Conservation (phyloP, 2,888 invertebrate genomes). For the Hylaea fasciaria region DNA sequence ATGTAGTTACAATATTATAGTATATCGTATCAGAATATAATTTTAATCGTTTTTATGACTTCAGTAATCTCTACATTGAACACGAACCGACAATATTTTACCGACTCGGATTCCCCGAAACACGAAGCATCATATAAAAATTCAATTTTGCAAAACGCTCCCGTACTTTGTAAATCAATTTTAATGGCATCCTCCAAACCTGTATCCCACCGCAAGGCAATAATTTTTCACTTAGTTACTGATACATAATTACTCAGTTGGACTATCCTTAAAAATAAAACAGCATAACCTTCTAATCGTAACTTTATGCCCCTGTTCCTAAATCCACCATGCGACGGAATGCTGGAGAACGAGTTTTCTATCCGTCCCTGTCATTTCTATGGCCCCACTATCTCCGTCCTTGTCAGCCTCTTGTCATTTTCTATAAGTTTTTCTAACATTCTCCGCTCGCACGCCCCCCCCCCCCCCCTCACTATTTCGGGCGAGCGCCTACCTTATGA, state of each 20-base stretch:
- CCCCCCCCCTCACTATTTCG: conserved; percentile 76
- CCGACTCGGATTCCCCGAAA: conserved; percentile 23
- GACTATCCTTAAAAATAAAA: conserved; percentile 78
- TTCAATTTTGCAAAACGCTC: conserved; percentile 47
- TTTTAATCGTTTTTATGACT: conserved; percentile 1
- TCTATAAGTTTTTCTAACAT: conserved; percentile 85
- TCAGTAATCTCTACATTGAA: conserved; percentile 14
- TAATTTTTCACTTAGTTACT: conserved; percentile 64
- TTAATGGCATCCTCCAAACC: conserved; percentile 51
- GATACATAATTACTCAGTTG: conserved; percentile 65
- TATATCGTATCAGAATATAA: too few relatives aligned
- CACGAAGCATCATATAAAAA: conserved; percentile 35
- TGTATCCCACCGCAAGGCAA: conserved; percentile 50
- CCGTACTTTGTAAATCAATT: conserved; percentile 53
- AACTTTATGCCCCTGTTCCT: conserved; percentile 84
- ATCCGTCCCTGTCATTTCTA: conserved; percentile 77
- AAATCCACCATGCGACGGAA: conserved; percentile 84
- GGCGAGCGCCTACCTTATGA: conserved; percentile 72
- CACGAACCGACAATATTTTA: conserved; percentile 6
- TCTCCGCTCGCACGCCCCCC: conserved; percentile 76
- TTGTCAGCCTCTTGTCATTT: conserved; percentile 82
- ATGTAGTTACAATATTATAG: too few relatives aligned
- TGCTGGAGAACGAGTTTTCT: conserved; percentile 82
- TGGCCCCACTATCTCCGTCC: conserved; percentile 70
- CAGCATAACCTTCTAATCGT: conserved; percentile 82